A percentile compares a stretch with the other conserved stretches of the same genome.
These are phyloP conservation scores for Sicus ferrugineus DNA, from an alignment of 2,888 invertebrate species.

Conservation along the genomic window DNA sequence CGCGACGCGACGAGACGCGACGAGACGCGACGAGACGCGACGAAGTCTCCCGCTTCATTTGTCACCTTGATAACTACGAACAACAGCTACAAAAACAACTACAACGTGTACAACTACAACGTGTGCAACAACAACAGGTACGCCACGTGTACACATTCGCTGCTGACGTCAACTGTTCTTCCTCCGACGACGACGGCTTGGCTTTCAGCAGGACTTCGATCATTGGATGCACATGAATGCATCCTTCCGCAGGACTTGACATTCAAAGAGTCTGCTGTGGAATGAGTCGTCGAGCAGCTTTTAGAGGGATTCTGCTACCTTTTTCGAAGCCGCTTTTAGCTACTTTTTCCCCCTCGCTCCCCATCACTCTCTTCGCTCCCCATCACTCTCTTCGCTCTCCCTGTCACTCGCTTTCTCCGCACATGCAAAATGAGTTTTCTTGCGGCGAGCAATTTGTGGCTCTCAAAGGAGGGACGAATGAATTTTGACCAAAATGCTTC, in stretches of 20 bases:
- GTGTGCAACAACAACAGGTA: background rate
- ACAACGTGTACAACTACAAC: background rate
- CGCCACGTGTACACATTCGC: background rate
- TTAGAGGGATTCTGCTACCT: background rate
- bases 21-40: background rate
- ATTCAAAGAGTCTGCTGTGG: constrained; percentile 40
- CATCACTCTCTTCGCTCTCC: no score
- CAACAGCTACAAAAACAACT: constrained; percentile 6
- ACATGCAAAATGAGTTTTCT: no score
- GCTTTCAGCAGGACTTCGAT: constrained; percentile 47
- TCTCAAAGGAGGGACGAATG: no score
- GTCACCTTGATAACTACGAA: background rate
- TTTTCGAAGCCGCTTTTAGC: background rate
- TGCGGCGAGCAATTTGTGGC: no score
- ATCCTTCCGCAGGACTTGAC: constrained; percentile 56
- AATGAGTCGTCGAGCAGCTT: background rate
- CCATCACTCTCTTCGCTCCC: no score
- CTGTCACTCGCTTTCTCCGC: no score
- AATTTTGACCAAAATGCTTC: no score
- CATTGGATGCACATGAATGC: constrained; percentile 54
- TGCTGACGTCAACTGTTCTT: background rate
- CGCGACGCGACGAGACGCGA: background rate
- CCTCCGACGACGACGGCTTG: background rate
- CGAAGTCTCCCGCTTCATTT: background rate
- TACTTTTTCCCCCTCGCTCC: background rate